These are phyloP conservation scores for Tyrophagus putrescentiae DNA, from an alignment of 1,140 invertebrate species.

Conservation along the genomic window DNA sequence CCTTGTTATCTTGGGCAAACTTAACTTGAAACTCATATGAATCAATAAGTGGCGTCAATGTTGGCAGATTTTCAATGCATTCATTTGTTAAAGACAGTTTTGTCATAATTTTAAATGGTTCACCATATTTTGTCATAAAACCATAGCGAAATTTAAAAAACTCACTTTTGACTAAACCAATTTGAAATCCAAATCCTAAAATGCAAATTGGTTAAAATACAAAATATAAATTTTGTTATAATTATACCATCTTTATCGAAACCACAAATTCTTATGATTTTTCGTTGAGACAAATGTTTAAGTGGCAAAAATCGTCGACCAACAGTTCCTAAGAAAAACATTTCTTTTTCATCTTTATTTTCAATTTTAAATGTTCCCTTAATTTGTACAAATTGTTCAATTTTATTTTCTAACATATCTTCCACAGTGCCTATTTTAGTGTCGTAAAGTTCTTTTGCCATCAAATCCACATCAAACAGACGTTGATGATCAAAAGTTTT, in stretches of 20 bases:
- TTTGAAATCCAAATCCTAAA: background rate
- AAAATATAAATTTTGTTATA: background rate
- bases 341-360: constrained; percentile 15
- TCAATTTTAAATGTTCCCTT: constrained; percentile 22
- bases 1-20: background rate
- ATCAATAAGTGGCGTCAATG: background rate
- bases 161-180: background rate
- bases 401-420: constrained; percentile 17
- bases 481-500: background rate
- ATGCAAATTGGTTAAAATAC: background rate
- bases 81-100: background rate
- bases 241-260: background rate
- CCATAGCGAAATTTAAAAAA: background rate
- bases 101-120: background rate
- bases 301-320: background rate
- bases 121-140: background rate
- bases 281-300: background rate
- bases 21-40: background rate
- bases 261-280: background rate
- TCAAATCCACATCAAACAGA: background rate
- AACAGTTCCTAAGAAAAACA: constrained; percentile 19
- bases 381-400: constrained; percentile 22
- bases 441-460: background rate
- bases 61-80: constrained; percentile 1
- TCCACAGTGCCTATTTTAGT: background rate